A percentile compares a stretch with the other conserved stretches of the same genome.
These are phyloP conservation scores for Allacma fusca DNA, from an alignment of 2,888 invertebrate genomes.

Conservation along the genomic window DNA sequence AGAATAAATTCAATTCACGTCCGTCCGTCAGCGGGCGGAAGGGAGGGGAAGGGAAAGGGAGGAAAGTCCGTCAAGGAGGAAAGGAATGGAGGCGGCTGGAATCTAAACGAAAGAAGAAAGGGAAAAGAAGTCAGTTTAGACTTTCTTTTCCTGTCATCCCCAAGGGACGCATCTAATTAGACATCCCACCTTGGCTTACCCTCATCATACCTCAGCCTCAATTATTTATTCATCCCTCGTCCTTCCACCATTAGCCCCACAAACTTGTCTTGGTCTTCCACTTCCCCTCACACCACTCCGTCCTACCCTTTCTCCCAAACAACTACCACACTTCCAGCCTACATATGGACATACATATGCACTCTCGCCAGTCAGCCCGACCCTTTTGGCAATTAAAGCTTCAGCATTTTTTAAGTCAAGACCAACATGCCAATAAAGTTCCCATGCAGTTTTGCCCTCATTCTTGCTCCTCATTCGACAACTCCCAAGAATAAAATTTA, in stretches of 20 bases:
- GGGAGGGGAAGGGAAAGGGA: slow-evolving; percentile 26
- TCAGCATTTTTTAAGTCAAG: too few species aligned
- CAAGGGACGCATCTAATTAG: slow-evolving; percentile 56
- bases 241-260: slow-evolving; percentile 51
- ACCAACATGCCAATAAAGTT: too few species aligned
- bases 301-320: slow-evolving; percentile 9
- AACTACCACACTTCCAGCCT: too few species aligned
- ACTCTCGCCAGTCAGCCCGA: too few species aligned
- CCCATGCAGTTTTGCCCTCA: too few species aligned
- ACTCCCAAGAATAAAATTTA: too few species aligned
- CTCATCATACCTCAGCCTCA: slow-evolving; percentile 43
- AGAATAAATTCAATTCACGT: slow-evolving; percentile 60
- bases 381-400: too few species aligned
- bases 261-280: slow-evolving; percentile 36
- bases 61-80: slow-evolving; percentile 51
- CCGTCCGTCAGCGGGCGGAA: slow-evolving; percentile 19
- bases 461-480: too few species aligned
- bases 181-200: slow-evolving; percentile 48
- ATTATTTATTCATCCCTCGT: slow-evolving; percentile 58
- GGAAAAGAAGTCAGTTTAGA: slow-evolving; percentile 19
- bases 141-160: slow-evolving; percentile 45
- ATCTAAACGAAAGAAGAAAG: slow-evolving; percentile 53
- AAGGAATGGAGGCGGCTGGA: slow-evolving; percentile 37
- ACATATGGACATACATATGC: too few species aligned
- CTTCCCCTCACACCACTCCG: too few species aligned